Evolutionary conservation across 2,113 vertebrate species (phyloP), one percentile per base, ranked within the genome.

Genomic region (Telmatochromis bifrenatus): DNA sequence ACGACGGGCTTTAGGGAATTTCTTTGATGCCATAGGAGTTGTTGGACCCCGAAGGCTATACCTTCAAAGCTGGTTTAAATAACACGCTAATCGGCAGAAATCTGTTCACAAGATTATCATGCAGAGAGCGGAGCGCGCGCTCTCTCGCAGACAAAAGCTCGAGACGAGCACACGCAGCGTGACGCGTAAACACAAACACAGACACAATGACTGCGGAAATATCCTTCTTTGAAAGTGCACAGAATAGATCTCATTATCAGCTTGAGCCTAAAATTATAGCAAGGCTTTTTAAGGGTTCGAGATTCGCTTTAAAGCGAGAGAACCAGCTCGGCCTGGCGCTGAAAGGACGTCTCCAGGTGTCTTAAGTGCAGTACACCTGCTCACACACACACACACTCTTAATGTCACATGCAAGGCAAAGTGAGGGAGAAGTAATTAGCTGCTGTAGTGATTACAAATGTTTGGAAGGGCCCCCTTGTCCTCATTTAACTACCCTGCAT

Each of bases 41-140:
- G 93, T 81, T 70, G 89, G 90, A 93, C 94, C 93, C 62, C 84
- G 37, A 86, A 79, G 93, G 93, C 91, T 89, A 91, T 90, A 94
- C 93, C 92, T 95, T 95, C 91, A 94, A 96, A 94, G 95, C 91
- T 39, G 73, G 86, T 95, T 93, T 93, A 93, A 96, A 96, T 95
- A 95, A 93, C 92, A 83, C 75, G 85, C 93, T 96, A 95, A 96
- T 96, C 95, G 60, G 90, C 79, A 90, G 82, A 95, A 96, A 97
- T 97, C 95, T 95, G 91, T 91, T 95, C 87, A 84, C 77, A 37
- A 93, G 95, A 95, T 95, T 95, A 95, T 81, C 88, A 84, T 28
- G 87, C 60, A 84, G 84, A 55, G 92, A 88, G 89, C 45, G 81
- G 84, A n/a, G 88, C 77, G 7, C 79, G 15, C 83, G 15, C 79